Base-by-base conservation (phyloP, 2,797 vertebrate species). In the Prunella strophiata region DNA sequence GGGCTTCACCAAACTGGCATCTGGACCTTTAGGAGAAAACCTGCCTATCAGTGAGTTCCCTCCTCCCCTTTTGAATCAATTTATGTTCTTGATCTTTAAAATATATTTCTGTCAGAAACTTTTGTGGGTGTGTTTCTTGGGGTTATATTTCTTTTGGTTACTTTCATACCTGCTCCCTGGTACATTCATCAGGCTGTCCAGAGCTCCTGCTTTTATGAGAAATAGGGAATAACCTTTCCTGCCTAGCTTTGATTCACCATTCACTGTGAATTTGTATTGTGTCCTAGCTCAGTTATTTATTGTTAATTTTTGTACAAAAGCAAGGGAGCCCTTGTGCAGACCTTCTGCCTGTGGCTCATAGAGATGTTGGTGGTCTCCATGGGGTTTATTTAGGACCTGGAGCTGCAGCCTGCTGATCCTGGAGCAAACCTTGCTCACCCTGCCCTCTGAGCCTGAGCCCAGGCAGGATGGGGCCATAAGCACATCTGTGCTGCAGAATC, bases 261-360 rank as follows among this genome's bases (percentile, higher is more conserved):
- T 43, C 30, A 12, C 1, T 78, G 12, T 30, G 16, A 23, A 27
- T 76, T 47, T 65, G 2, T 20, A 52, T 5, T 1, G 0, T 42
- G 19, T 29, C 5, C 7, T 72, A 13, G 2, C 13, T 72, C 25
- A 13, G 26, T n/a, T 36, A 45, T 84, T 43, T 32, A 27, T 38
- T 63, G 67, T 81, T 59, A 36, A 21, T 88, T 88, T 77, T 34
- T 58, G 18, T 34, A 11, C 32, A 9, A 22, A 29, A 75, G 8
- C 14, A 27, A 83, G 43, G 22, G 9, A 27, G 38, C 9, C 14
- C 42, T 47, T 20, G 17, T 45, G n/a, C 30, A 51, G 70, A 77
- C 19, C 30, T n/a, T 25, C 29, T 77, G 15, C 5, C 1, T 22
- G 0, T 1, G 5, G 38, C 27, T 84, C 34, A 61, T 45, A 70